Evolutionary conservation across 2,113 vertebrate genomes (phyloP).

Genomic region (Heterocephalus glaber): DNA sequence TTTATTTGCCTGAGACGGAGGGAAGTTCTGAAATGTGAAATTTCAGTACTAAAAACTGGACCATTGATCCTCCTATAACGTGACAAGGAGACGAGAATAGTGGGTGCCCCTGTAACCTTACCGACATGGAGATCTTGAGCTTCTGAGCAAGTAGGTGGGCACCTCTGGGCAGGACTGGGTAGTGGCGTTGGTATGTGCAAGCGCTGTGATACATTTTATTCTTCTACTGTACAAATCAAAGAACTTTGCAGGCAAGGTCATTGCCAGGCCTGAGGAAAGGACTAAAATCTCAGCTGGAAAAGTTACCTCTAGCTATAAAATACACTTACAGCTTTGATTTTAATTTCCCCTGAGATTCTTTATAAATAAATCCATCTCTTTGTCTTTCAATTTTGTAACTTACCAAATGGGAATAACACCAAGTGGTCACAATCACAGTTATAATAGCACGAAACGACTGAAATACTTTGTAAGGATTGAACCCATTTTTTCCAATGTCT

Average conservation of each 20-base stretch:
- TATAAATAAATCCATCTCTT: not conserved
- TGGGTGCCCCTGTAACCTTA: not conserved
- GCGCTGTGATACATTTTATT: not conserved
- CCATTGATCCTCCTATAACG: not conserved
- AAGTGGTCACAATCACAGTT: not conserved
- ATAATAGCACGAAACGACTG: not conserved
- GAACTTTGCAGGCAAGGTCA: not conserved
- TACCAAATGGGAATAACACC: not conserved
- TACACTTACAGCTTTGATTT: slow-evolving; percentile 36
- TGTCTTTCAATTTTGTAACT: not conserved
- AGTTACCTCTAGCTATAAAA: not conserved
- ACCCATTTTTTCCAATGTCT: not conserved
- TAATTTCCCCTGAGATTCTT: slow-evolving; percentile 37
- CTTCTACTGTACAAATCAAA: not conserved
- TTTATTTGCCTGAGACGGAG: not conserved
- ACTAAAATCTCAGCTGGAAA: not conserved
- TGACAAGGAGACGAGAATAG: not conserved
- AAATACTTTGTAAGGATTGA: not conserved
- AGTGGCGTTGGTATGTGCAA: not conserved
- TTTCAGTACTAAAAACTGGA: not conserved
- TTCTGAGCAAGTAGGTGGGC: not conserved
- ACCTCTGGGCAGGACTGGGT: not conserved
- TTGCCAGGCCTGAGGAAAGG: not conserved
- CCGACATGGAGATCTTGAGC: not conserved
- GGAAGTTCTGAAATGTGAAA: too few species aligned